A percentile compares a stretch with the other conserved stretches of the same genome.
Evolutionary conservation across 2,888 invertebrate species (phyloP).

Genomic region (Encarsia formosa): DNA sequence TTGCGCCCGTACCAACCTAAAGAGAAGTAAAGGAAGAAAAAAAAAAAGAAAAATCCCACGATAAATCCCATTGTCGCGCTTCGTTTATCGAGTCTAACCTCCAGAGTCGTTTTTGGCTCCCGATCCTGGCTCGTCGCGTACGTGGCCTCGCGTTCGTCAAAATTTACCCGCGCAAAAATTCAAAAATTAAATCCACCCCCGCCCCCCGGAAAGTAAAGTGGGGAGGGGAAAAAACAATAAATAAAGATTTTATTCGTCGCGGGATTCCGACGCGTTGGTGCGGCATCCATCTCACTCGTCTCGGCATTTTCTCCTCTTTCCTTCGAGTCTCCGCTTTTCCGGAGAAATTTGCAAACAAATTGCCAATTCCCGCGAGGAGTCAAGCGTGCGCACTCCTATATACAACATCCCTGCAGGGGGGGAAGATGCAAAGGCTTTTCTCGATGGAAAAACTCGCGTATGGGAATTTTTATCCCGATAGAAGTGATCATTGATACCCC

Average conservation of each 20-base stretch:
- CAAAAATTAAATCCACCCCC: not conserved
- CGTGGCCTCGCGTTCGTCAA: not conserved
- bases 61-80: slow-evolving; percentile 27
- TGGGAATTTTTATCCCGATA: too few relatives aligned
- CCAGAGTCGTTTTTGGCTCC: not conserved
- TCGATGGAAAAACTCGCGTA: not conserved
- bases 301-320: not conserved
- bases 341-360: slow-evolving; percentile 49
- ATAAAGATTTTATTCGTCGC: too few relatives aligned
- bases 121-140: not conserved
- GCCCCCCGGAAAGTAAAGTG: not conserved
- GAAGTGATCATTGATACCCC: too few relatives aligned
- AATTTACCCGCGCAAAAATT: too few relatives aligned
- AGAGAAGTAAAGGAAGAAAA: too few relatives aligned
- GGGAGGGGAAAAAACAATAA: too few relatives aligned
- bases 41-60: slow-evolving; percentile 11
- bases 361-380: slow-evolving; percentile 46
- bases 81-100: slow-evolving; percentile 24
- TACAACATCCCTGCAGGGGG: not conserved
- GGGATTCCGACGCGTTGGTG: not conserved
- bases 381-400: slow-evolving; percentile 30
- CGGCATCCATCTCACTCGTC: not conserved
- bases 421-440: slow-evolving; percentile 19
- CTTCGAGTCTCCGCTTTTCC: slow-evolving; percentile 13
- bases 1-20: too few relatives aligned